These are phyloP conservation scores for Anguilla obscura DNA, from an alignment of 2,797 vertebrate species.

Conservation along the genomic window DNA sequence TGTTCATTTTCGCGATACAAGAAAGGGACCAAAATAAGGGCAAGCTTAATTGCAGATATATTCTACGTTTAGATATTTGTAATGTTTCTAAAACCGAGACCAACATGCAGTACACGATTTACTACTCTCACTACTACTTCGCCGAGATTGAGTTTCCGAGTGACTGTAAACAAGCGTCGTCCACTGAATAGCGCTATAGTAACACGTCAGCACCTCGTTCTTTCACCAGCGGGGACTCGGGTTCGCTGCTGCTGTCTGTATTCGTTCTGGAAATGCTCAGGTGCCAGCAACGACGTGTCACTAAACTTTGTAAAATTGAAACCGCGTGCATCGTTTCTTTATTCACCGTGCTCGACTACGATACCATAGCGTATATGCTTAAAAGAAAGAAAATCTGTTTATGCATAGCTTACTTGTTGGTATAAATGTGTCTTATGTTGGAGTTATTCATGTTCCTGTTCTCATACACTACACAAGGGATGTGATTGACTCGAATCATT, in stretches of 20 bases:
- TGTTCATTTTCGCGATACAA: neutral
- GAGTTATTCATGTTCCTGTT: neutral
- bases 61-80: neutral
- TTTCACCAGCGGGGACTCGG: slow-evolving; percentile 30
- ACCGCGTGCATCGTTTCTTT: neutral
- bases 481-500: neutral
- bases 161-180: slow-evolving; percentile 66
- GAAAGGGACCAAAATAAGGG: neutral
- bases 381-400: neutral
- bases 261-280: neutral
- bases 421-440: neutral
- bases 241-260: neutral
- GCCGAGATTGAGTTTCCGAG: slow-evolving; percentile 55
- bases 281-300: neutral
- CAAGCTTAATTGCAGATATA: neutral
- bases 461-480: neutral
- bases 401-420: neutral
- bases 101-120: neutral
- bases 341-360: neutral
- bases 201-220: slow-evolving; percentile 75
- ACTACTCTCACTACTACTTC: slow-evolving; percentile 43
- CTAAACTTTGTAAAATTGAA: neutral
- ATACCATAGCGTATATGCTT: neutral
- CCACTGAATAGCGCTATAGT: slow-evolving; percentile 72
- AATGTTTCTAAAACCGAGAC: neutral